These are phyloP conservation scores for Arctocebus calabarensis DNA, from an alignment of 2,797 vertebrate genomes.

Conservation along the genomic window DNA sequence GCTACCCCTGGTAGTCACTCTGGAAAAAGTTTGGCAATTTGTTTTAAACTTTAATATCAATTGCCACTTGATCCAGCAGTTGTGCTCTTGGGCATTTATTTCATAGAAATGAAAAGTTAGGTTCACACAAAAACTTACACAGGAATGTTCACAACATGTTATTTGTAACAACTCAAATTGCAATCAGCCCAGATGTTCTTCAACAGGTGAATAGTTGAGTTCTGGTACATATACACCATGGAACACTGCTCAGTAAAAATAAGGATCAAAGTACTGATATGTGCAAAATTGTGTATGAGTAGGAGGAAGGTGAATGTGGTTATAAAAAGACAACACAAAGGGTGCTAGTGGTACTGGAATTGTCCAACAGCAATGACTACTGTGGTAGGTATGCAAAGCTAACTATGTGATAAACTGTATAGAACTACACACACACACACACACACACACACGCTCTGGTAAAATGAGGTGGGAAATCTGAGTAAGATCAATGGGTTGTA, in stretches of 20 bases:
- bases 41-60: conserved; percentile 61
- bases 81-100: not conserved
- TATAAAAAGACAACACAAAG: conserved; percentile 1
- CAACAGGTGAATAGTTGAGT: conserved; percentile 3
- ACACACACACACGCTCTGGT: not conserved
- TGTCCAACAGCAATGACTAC: conserved; percentile 28
- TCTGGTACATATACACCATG: not conserved
- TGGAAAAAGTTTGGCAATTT: conserved; percentile 44
- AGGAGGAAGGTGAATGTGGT: not conserved
- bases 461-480: not conserved
- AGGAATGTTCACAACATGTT: not conserved
- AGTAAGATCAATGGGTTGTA: conserved; percentile 22
- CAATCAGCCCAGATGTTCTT: not conserved
- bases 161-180: not conserved
- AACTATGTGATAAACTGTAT: not conserved
- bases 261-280: not conserved
- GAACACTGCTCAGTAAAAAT: conserved; percentile 39
- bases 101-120: conserved; percentile 41
- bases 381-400: not conserved
- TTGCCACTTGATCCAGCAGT: not conserved
- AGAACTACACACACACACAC: not conserved
- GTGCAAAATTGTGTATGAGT: not conserved
- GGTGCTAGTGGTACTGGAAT: not conserved
- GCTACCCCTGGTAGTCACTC: not conserved
- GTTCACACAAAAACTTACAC: conserved; percentile 14